Percentiles rank a stretch among this genome's conserved stretches.
Conservation (phyloP, 2,888 invertebrate genomes). For the Thera obeliscata region DNA sequence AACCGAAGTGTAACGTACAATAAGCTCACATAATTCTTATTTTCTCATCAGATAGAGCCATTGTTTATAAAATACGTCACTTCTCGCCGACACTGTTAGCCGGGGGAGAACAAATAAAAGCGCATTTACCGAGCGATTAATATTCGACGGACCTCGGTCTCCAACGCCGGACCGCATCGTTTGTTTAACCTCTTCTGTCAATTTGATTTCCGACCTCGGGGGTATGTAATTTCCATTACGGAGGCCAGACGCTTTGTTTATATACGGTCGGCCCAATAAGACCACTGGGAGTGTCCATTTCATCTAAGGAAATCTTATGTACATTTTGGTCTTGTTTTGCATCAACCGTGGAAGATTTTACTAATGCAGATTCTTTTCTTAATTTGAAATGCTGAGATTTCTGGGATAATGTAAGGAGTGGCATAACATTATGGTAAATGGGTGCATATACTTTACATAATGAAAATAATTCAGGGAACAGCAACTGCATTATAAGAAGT, state of each 20-base stretch:
- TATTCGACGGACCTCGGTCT: conserved; percentile 75
- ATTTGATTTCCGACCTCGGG: conserved; percentile 82
- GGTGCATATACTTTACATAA: conserved; percentile 26
- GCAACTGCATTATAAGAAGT: background rate
- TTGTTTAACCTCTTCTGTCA: conserved; percentile 84
- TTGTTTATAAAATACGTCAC: conserved; percentile 47
- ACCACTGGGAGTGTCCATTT: conserved; percentile 60
- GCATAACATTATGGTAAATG: conserved; percentile 25
- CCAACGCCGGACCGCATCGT: conserved; percentile 78
- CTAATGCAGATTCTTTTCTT: conserved; percentile 25
- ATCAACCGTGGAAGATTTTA: conserved; percentile 37
- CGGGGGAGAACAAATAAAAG: conserved; percentile 77
- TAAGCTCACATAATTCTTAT: conserved; percentile 10
- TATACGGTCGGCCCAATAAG: conserved; percentile 70
- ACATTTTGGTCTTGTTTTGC: conserved; percentile 42
- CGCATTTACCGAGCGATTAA: conserved; percentile 80
- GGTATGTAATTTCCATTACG: conserved; percentile 83
- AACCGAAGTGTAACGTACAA: background rate
- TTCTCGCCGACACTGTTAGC: conserved; percentile 52
- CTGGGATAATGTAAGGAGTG: conserved; percentile 17
- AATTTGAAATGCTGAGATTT: conserved; percentile 28
- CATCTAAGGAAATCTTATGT: conserved; percentile 56
- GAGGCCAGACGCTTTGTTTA: conserved; percentile 77
- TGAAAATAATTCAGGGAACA: conserved; percentile 17
- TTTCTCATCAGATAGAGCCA: conserved; percentile 19